These are phyloP conservation scores for Drosophila aff. DNA, from an alignment of 1,140 invertebrate species.

Conservation along the genomic window DNA sequence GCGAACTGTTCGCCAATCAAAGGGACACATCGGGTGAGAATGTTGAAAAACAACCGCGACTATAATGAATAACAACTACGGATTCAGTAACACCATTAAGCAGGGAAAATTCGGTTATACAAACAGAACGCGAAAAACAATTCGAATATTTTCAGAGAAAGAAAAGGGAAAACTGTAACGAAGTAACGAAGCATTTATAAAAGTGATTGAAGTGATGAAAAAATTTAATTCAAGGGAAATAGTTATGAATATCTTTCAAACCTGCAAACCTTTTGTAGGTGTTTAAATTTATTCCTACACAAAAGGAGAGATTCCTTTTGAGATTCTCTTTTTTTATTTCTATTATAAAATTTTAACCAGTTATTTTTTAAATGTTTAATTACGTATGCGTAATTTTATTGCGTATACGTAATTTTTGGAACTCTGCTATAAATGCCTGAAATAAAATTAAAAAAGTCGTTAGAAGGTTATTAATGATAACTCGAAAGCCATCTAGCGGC, in stretches of 20 bases:
- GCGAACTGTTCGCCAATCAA: constrained; percentile 12
- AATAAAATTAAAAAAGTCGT: neutral
- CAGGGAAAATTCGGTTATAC: neutral
- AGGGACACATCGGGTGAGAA: neutral
- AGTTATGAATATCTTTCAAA: neutral
- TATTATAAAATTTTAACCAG: no score
- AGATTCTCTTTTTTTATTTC: no score
- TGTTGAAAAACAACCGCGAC: constrained; percentile 4
- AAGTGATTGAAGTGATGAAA: neutral
- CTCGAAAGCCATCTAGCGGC: no score
- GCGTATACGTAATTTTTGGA: no score
- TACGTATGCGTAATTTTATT: no score
- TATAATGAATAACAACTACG: constrained; percentile 1
- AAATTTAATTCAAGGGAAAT: neutral
- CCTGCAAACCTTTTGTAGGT: no score
- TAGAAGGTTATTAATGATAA: neutral
- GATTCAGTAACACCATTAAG: neutral
- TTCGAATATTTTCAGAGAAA: neutral
- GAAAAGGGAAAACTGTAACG: no score
- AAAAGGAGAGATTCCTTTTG: no score
- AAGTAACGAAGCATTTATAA: neutral
- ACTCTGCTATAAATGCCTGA: no score
- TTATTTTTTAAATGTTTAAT: no score
- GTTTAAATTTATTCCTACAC: no score
- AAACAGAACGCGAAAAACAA: neutral